Conservation (phyloP, 35 echinoderm and acorn worm species). For the Apostichopus japonicus region DNA sequence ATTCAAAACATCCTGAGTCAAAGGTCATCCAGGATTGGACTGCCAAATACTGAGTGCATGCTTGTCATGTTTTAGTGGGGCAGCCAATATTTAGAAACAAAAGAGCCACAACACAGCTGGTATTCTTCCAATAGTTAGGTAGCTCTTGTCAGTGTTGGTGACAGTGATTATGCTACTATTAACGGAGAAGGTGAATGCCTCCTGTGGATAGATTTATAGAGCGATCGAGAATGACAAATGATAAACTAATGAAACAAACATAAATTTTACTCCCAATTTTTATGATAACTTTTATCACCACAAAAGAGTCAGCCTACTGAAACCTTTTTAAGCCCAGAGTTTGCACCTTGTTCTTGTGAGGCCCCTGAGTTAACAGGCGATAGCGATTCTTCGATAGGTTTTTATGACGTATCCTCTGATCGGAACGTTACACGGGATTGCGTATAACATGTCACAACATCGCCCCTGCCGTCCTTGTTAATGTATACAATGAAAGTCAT, state of each 20-base stretch:
- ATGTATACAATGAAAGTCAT: neutral
- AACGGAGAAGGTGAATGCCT: neutral
- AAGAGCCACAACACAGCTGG: neutral
- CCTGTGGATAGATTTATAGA: conserved; percentile 20
- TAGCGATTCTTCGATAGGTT: neutral
- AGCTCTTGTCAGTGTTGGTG: neutral
- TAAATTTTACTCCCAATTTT: neutral
- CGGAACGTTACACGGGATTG: neutral
- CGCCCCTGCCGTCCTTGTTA: neutral
- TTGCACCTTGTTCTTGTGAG: neutral
- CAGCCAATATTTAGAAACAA: no score
- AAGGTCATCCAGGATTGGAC: no score
- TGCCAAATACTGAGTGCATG: no score
- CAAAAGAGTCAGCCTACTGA: neutral
- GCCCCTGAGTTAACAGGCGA: neutral
- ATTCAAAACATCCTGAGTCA: no score
- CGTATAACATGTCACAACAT: neutral
- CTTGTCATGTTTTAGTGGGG: no score
- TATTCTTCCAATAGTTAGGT: neutral
- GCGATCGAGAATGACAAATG: neutral
- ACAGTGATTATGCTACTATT: neutral
- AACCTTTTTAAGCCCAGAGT: neutral
- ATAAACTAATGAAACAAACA: conserved; percentile 35
- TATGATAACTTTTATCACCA: neutral
- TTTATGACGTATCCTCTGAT: neutral